These are phyloP conservation scores for Pseudomyrmex pallidus DNA, from an alignment of 1,140 invertebrate genomes.

Conservation along the genomic window DNA sequence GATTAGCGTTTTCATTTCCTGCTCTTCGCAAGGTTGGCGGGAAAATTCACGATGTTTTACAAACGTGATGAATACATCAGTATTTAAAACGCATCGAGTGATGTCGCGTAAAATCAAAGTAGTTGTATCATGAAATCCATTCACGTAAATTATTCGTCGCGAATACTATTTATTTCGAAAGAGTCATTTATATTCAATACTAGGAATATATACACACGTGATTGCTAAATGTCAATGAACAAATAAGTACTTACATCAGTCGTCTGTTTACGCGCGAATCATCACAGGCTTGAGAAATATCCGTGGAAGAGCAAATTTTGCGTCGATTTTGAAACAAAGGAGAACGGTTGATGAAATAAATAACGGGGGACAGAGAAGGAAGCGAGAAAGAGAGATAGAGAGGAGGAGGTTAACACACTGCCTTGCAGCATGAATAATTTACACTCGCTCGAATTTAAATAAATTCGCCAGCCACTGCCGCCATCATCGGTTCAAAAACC, in stretches of 20 bases:
- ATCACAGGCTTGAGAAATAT: neutral
- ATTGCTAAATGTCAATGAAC: neutral
- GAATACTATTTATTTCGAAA: neutral
- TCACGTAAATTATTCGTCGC: neutral
- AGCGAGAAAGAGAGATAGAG: slow-evolving; percentile 10
- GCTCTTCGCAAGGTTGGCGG: slow-evolving; percentile 19
- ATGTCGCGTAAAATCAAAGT: no score
- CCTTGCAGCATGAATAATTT: slow-evolving; percentile 75
- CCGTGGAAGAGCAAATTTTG: slow-evolving; percentile 9
- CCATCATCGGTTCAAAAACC: slow-evolving; percentile 23
- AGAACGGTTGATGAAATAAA: slow-evolving; percentile 25
- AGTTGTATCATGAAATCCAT: no score
- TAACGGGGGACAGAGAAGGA: slow-evolving; percentile 25
- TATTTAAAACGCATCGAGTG: no score
- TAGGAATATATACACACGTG: neutral
- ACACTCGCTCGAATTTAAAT: slow-evolving; percentile 71
- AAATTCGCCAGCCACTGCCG: slow-evolving; percentile 62
- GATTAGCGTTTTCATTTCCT: neutral
- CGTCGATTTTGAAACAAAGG: neutral
- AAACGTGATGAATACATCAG: neutral
- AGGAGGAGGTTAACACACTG: slow-evolving; percentile 60
- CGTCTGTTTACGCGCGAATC: slow-evolving; percentile 28
- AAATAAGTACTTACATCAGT: slow-evolving; percentile 11
- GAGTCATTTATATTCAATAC: neutral
- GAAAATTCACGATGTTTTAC: neutral